phyloP scores from a whole-genome alignment of 2,113 vertebrate species.

The Copsychus sechellarum region DNA sequence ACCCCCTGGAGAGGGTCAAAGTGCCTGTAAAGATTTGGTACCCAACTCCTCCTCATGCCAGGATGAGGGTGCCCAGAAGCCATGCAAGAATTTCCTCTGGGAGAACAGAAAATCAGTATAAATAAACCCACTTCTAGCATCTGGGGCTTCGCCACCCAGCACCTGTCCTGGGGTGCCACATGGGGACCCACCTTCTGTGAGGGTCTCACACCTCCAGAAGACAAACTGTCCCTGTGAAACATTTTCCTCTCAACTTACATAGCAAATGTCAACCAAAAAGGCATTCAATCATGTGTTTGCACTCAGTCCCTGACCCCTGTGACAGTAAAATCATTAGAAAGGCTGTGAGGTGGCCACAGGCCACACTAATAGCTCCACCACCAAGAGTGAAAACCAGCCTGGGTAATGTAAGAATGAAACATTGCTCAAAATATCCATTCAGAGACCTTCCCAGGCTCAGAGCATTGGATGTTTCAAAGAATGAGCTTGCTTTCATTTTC shows the following conservation, averaged over 20 bases:
- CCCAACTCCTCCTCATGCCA: fast-evolving
- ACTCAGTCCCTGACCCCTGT: neutral
- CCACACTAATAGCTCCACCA: neutral
- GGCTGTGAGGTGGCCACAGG: neutral
- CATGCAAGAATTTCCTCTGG: neutral
- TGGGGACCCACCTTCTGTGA: fast-evolving
- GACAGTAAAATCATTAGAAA: neutral
- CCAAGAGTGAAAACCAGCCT: neutral
- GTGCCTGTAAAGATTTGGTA: neutral
- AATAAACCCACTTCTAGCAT: neutral
- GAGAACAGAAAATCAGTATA: neutral
- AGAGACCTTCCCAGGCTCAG: neutral
- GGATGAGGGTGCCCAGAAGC: fast-evolving
- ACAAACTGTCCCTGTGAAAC: neutral
- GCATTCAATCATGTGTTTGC: neutral
- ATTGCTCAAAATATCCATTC: neutral
- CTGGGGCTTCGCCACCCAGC: neutral
- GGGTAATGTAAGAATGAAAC: neutral
- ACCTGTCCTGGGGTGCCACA: neutral
- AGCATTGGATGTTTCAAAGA: neutral
- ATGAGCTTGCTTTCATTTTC: neutral
- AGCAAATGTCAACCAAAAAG: neutral
- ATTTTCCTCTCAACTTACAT: neutral
- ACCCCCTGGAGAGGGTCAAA: neutral
- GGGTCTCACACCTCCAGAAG: neutral